Evolutionary conservation across 1,140 invertebrate species (phyloP), one percentile per base, ranked within the genome.

Genomic region (Sarcophaga peregrina): DNA sequence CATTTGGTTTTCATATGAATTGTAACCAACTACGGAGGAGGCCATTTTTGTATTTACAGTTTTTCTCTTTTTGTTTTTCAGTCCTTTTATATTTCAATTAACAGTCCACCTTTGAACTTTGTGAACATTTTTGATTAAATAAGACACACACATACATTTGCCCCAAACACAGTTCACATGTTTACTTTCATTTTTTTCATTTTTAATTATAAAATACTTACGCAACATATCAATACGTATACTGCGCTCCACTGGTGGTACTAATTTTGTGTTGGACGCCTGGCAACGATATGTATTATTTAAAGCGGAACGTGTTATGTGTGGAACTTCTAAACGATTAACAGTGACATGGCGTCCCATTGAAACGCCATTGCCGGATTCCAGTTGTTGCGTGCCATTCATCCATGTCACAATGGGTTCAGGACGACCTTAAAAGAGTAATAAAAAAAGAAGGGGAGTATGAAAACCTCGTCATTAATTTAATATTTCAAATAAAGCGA

Each of bases 281-380:
- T 95, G 94, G 90, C 96, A 97, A 90, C 95, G 96, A 91, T 95
- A 96, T 6, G 94, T 95, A 10, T 95, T 95, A 88, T 96, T 96
- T 72, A 96, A 92, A 83, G 97, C 94, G 82, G 94, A 93, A 85
- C 96, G 92, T 84, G 92, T 93, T 73, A 97, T 91, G 82, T 93
- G 92, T 10, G 93, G 92, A 80, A 97, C 92, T 86, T 94, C 94
- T 83, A 97, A 91, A 82, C 93, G 92, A 91, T 96, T 96, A 72
- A 96, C 94, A 10, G 96, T 94, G 15, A 96, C 93, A 86, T 95
- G 94, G n/a, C 93, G 93, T 62, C 93, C 93, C 78, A 93, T 94
- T 76, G 93, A 93, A 72, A 94, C 92, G 58, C 91, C 91, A 86
- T 91, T 90, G 87, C 92, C 91, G 83, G 93, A 91, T 90, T 91